Percentiles rank a stretch among this genome's conserved stretches.
Conservation (phyloP, 2,888 invertebrate species). For the Cybosia mesomella region DNA sequence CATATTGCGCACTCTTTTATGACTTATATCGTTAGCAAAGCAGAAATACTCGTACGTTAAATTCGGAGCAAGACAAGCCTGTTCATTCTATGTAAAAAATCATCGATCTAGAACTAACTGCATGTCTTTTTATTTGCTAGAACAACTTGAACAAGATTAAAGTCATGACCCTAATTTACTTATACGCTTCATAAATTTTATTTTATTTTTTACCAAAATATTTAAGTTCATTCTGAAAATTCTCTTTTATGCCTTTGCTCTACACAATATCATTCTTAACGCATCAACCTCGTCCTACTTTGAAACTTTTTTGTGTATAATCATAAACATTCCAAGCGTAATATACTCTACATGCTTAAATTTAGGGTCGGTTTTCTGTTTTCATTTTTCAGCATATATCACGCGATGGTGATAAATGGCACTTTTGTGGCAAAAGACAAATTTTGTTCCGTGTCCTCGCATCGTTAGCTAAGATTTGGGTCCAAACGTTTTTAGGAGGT, state of each 20-base stretch:
- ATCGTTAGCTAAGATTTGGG: constrained; percentile 67
- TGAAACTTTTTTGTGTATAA: constrained; percentile 33
- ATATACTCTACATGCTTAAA: constrained; percentile 15
- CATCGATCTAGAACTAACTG: not conserved
- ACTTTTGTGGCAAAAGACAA: constrained; percentile 67
- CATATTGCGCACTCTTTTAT: too few relatives aligned
- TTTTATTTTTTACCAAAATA: not conserved
- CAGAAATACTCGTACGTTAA: too few relatives aligned
- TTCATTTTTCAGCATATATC: constrained; percentile 27
- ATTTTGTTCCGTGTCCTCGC: constrained; percentile 71
- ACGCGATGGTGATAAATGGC: constrained; percentile 68
- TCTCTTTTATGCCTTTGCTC: constrained; percentile 37
- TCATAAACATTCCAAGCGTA: constrained; percentile 11
- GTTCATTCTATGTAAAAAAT: too few relatives aligned
- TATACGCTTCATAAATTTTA: not conserved
- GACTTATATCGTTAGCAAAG: not conserved
- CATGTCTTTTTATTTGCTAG: not conserved
- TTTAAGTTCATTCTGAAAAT: not conserved
- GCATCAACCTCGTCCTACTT: constrained; percentile 43
- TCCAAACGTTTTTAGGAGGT: constrained; percentile 40
- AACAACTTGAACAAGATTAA: not conserved
- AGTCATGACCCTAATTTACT: not conserved
- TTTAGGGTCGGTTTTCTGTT: constrained; percentile 22
- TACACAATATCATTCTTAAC: constrained; percentile 44
- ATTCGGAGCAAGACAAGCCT: too few relatives aligned